Conservation (phyloP, 2,113 vertebrate species). For the Sturnira hondurensis region DNA sequence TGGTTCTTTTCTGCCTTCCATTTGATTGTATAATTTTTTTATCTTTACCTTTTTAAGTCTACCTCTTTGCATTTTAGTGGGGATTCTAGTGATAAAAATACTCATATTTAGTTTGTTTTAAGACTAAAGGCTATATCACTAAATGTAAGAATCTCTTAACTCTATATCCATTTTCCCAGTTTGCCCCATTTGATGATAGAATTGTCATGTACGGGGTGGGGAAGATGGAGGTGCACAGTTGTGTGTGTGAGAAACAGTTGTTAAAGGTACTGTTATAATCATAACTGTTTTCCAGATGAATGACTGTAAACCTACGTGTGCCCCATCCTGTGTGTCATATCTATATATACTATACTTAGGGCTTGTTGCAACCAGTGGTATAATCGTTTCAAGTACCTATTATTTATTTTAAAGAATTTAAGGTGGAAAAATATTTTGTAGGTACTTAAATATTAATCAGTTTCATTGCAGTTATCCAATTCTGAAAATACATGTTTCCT, state of each 20-base stretch:
- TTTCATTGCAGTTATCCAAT: neutral
- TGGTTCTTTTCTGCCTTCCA: neutral
- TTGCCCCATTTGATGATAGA: neutral
- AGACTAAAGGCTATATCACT: neutral
- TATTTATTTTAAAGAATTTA: neutral
- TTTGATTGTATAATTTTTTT: neutral
- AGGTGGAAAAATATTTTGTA: neutral
- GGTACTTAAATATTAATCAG: neutral
- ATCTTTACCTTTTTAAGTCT: neutral
- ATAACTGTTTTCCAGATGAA: too few relatives aligned
- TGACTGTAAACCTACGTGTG: too few relatives aligned
- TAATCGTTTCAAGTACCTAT: neutral
- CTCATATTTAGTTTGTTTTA: neutral
- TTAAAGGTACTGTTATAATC: too few relatives aligned
- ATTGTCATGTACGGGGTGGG: neutral
- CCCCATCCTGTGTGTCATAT: neutral
- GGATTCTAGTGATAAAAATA: neutral
- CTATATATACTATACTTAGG: neutral
- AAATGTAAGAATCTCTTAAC: neutral
- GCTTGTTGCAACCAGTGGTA: neutral
- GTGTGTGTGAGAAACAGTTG: too few relatives aligned
- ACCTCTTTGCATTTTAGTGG: neutral
- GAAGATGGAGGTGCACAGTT: too few relatives aligned
- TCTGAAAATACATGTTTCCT: neutral
- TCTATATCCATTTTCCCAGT: neutral